Percentiles rank a stretch among this genome's conserved stretches.
Evolutionary conservation across 2,113 vertebrate species (phyloP).

Genomic region (Peromyscus californicus): DNA sequence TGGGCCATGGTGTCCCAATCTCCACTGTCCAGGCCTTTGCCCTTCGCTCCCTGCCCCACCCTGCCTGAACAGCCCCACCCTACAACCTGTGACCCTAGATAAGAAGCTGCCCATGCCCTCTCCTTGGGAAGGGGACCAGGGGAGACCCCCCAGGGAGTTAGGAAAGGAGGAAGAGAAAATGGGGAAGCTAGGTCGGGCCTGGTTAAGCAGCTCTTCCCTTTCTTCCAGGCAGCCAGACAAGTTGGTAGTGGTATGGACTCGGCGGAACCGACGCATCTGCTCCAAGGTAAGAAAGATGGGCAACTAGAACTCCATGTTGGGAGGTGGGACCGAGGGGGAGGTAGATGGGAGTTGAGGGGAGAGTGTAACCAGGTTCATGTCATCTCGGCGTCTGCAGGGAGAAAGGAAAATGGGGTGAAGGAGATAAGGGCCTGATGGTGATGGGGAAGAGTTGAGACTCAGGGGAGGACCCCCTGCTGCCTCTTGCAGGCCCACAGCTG

Average conservation of each 20-base stretch:
- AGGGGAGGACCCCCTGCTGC: background rate
- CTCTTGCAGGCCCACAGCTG: conserved; percentile 92
- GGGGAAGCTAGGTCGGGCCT: background rate
- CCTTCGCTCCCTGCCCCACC: conserved; percentile 67
- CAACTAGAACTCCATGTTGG: background rate
- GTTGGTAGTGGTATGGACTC: conserved; percentile 94
- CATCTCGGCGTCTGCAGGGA: background rate
- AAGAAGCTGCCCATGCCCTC: conserved; percentile 50
- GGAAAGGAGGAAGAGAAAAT: background rate
- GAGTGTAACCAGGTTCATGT: background rate
- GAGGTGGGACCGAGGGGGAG: background rate
- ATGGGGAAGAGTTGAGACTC: background rate
- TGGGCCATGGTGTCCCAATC: background rate
- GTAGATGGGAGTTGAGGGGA: background rate
- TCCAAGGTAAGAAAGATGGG: conserved; percentile 90
- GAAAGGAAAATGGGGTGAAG: background rate
- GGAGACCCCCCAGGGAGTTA: background rate
- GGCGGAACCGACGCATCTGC: conserved; percentile 94
- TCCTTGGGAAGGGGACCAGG: background rate
- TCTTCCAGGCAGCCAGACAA: conserved; percentile 94
- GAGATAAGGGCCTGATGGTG: background rate
- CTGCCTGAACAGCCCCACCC: conserved; percentile 63
- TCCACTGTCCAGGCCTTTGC: conserved; percentile 62
- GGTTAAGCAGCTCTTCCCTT: background rate
- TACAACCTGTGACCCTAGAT: conserved; percentile 66